Conservation (phyloP, 1,140 invertebrate genomes). For the Condylostylus longicornis region DNA sequence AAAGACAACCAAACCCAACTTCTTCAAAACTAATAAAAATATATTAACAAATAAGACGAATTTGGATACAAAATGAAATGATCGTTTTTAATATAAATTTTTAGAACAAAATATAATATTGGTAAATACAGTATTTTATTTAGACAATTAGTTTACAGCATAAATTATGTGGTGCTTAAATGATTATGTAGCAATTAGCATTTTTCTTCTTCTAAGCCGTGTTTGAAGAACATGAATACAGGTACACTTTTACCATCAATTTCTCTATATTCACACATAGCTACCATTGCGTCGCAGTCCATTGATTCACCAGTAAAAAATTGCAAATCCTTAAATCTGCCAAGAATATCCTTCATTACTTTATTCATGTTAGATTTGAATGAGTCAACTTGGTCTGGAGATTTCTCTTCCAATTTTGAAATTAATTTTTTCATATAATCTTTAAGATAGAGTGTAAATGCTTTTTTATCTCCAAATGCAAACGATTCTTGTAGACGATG, state of each 20-base stretch:
- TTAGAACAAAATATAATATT: too few species aligned
- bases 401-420: slow-evolving; percentile 60
- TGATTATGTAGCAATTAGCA: too few species aligned
- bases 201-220: slow-evolving; percentile 88
- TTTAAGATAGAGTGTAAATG: slow-evolving; percentile 84
- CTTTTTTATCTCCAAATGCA: slow-evolving; percentile 75
- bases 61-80: too few species aligned
- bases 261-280: slow-evolving; percentile 82
- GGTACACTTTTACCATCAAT: slow-evolving; percentile 66
- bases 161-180: too few species aligned
- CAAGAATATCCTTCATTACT: slow-evolving; percentile 85
- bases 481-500: slow-evolving; percentile 76
- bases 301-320: slow-evolving; percentile 93
- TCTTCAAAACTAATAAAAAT: too few species aligned
- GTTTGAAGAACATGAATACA: slow-evolving; percentile 89
- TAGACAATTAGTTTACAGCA: too few species aligned
- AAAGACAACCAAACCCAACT: too few species aligned
- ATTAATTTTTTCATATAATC: slow-evolving; percentile 94
- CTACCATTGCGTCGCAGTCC: slow-evolving; percentile 88
- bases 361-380: slow-evolving; percentile 90
- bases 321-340: slow-evolving; percentile 83
- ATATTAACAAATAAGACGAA: too few species aligned
- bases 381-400: slow-evolving; percentile 68
- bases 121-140: too few species aligned
- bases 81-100: too few species aligned